A percentile compares a stretch with the other conserved stretches of the same genome.
Evolutionary conservation across 1,140 invertebrate genomes (phyloP).

Genomic region (Drosophila ficusphila): DNA sequence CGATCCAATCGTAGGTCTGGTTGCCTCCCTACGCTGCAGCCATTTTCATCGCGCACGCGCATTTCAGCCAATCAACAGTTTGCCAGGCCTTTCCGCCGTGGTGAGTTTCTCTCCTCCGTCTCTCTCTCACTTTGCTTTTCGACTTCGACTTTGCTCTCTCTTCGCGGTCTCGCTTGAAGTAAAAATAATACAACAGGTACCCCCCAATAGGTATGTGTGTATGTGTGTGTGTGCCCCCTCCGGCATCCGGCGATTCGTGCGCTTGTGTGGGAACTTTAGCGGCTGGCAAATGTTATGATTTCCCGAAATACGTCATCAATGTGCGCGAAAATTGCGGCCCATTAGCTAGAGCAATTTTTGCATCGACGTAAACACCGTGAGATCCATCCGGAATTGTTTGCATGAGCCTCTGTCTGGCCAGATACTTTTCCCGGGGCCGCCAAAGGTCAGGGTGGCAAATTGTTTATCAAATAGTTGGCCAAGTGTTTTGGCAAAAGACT

Average conservation of each 20-base stretch:
- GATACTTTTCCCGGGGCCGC: not conserved
- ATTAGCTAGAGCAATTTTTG: conserved; percentile 54
- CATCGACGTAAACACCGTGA: conserved; percentile 69
- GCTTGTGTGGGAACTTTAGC: conserved; percentile 36
- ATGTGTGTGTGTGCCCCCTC: not conserved
- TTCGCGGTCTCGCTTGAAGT: conserved; percentile 43
- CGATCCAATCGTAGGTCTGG: conserved; percentile 71
- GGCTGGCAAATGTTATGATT: conserved; percentile 69
- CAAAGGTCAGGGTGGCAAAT: conserved; percentile 32
- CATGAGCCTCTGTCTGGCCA: conserved; percentile 37
- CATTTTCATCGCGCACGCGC: conserved; percentile 84
- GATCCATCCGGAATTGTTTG: conserved; percentile 29
- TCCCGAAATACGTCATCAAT: conserved; percentile 79
- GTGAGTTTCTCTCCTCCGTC: conserved; percentile 17
- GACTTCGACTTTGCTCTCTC: conserved; percentile 20
- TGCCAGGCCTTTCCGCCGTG: conserved; percentile 62
- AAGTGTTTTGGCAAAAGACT: conserved; percentile 12
- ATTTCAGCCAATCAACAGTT: conserved; percentile 84
- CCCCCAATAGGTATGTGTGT: conserved; percentile 10
- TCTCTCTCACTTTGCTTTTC: conserved; percentile 22
- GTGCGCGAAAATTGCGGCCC: conserved; percentile 60
- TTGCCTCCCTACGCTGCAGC: conserved; percentile 80
- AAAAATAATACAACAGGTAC: conserved; percentile 81
- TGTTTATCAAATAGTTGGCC: conserved; percentile 34
- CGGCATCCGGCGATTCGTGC: conserved; percentile 1